Conservation (phyloP, 2,113 vertebrate genomes). For the Leptobrachium ailaonicum region DNA sequence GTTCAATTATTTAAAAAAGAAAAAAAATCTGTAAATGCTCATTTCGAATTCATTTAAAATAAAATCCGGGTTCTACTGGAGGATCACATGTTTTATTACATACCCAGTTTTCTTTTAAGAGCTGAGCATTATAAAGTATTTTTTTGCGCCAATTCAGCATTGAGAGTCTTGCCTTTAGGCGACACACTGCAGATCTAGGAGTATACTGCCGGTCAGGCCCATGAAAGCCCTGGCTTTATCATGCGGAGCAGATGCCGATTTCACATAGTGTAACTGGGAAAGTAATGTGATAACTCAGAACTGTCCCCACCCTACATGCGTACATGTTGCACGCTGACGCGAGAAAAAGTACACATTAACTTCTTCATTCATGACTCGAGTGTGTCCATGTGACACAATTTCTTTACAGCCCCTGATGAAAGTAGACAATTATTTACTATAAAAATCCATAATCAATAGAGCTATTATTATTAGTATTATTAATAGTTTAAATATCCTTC, state of each 20-base stretch:
- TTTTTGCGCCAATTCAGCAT: not conserved
- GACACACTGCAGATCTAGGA: not conserved
- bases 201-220: not conserved
- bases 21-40: too few species aligned
- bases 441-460: too few species aligned
- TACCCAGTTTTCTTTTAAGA: too few species aligned
- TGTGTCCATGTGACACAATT: not conserved
- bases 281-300: not conserved
- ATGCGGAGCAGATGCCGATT: not conserved
- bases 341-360: not conserved
- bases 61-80: too few species aligned
- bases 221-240: conserved; percentile 2
- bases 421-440: too few species aligned
- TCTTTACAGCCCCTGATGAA: too few species aligned
- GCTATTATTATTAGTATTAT: too few species aligned
- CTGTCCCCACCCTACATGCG: not conserved
- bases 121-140: too few species aligned
- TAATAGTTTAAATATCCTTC: too few species aligned
- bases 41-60: too few species aligned
- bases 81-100: too few species aligned
- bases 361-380: not conserved
- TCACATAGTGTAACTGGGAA: not conserved
- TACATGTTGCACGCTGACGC: conserved; percentile 19
- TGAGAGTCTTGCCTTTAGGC: not conserved
- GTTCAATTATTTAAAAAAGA: too few species aligned